Conservation (phyloP, 2,113 vertebrate species). For the Manacus vitellinus region DNA sequence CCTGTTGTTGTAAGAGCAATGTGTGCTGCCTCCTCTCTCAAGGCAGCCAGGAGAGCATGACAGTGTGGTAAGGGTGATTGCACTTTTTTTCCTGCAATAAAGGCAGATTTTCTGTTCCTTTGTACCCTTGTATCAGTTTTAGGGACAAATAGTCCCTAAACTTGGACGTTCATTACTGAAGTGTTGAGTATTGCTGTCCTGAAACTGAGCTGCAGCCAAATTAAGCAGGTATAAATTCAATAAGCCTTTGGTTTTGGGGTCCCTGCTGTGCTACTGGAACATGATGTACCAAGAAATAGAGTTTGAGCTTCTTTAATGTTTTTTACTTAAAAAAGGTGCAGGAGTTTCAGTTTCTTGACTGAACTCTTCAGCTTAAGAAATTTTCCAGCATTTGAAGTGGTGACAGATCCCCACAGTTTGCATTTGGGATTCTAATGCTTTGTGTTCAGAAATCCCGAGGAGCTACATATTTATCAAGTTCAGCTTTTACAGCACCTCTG, state of each 20-base stretch:
- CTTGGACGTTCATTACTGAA: background rate
- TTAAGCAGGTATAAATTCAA: background rate
- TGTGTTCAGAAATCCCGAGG: background rate
- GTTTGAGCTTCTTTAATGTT: background rate
- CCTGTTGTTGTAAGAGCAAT: background rate
- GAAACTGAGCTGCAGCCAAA: background rate
- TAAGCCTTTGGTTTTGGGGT: background rate
- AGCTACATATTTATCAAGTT: background rate
- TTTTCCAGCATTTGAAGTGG: background rate
- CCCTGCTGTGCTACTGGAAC: background rate
- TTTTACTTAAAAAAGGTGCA: background rate
- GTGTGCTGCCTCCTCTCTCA: background rate
- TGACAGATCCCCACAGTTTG: background rate
- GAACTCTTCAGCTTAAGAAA: background rate
- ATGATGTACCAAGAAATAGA: background rate
- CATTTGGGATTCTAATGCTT: background rate
- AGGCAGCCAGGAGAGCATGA: background rate
- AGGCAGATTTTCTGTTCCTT: background rate
- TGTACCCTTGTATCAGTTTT: background rate
- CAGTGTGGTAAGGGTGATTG: background rate
- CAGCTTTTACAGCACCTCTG: background rate
- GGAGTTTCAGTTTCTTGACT: background rate
- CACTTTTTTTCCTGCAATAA: background rate
- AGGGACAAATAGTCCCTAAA: background rate
- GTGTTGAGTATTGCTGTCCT: slow-evolving; percentile 31